Base-by-base conservation (phyloP, 2,888 invertebrate genomes). In the Cylloceria caligata region DNA sequence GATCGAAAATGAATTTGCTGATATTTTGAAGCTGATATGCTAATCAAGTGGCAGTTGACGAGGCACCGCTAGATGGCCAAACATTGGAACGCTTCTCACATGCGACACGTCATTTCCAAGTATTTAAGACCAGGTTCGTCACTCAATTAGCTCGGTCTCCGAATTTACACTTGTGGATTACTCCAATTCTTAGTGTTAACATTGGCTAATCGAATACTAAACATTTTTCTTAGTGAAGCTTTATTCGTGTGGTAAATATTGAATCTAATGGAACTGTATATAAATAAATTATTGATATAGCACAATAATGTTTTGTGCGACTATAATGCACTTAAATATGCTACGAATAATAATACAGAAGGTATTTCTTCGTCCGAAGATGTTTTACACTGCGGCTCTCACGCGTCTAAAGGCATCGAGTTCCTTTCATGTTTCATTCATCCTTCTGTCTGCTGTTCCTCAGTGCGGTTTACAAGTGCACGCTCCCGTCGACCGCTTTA, bases 321-420 rank as follows among this genome's bases (percentile, higher is more conserved):
- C n/a, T 1, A 24, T 27, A 27, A 27, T 24, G 52, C 24, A 52
- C 24, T 47, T 47, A 3, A 3, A 16, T 0, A 16, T 16, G 3
- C 11, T 52, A 52, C 52, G 13, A 9, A 52, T 52, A 52, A 27
- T 55, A 55, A 52, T 24, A 24, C 11, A 52, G 19, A 52, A 21
- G 52, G 19, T 19, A 24, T 52, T 52, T 21, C 21, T 1, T 30
- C 27, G 2, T 55, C 21, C 16, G 36, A 47, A 62, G 57, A 74
- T 78, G 24, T 45, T 65, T 57, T 45, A 71, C 49, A 71, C 16
- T 47, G 24, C 49, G 72, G 78, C 78, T 89, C 88, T 85, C 87
- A 88, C 88, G 88, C 86, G 85, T 86, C 86, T 88, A 84, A 88
- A 89, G 86, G 85, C 88, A 77, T 69, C 83, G 74, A 80, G 81